Percentiles rank a stretch among this genome's conserved stretches.
Conservation (phyloP, 1,140 invertebrate species). For the Cepaea nemoralis region DNA sequence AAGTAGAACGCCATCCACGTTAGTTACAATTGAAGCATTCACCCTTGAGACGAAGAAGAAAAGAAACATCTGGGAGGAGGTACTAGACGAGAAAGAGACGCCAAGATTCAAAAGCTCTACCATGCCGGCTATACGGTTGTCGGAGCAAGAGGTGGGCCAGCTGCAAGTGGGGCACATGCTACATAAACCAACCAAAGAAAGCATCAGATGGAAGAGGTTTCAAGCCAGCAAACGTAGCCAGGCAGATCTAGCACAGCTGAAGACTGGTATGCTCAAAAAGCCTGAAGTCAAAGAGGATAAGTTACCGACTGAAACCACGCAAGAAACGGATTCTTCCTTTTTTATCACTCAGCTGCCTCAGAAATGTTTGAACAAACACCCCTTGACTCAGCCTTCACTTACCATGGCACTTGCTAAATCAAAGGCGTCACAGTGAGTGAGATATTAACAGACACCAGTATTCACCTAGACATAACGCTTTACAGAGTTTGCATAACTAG, state of each 20-base stretch:
- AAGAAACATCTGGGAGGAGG: slow-evolving; percentile 62
- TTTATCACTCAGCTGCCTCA: background rate
- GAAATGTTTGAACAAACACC: background rate
- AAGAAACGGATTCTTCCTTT: background rate
- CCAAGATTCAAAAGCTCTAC: slow-evolving; percentile 56
- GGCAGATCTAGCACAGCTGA: too few relatives aligned
- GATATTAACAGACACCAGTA: too few relatives aligned
- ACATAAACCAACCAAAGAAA: slow-evolving; percentile 57
- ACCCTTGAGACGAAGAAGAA: slow-evolving; percentile 56
- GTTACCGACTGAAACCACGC: too few relatives aligned
- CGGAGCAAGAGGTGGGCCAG: slow-evolving; percentile 49
- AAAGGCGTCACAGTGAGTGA: too few relatives aligned
- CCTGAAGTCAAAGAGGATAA: too few relatives aligned
- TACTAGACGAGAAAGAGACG: slow-evolving; percentile 39
- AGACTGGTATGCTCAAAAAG: too few relatives aligned
- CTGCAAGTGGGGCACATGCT: slow-evolving; percentile 55
- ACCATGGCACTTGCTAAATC: too few relatives aligned
- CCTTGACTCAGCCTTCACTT: too few relatives aligned
- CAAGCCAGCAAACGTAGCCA: too few relatives aligned
- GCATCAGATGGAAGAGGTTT: too few relatives aligned
- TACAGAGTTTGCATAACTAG: too few relatives aligned
- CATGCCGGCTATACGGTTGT: slow-evolving; percentile 53
- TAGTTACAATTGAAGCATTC: slow-evolving; percentile 64
- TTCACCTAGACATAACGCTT: too few relatives aligned
- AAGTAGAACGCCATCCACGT: slow-evolving; percentile 57